Conservation (phyloP, 2,113 vertebrate genomes). For the Fregetta grallaria region DNA sequence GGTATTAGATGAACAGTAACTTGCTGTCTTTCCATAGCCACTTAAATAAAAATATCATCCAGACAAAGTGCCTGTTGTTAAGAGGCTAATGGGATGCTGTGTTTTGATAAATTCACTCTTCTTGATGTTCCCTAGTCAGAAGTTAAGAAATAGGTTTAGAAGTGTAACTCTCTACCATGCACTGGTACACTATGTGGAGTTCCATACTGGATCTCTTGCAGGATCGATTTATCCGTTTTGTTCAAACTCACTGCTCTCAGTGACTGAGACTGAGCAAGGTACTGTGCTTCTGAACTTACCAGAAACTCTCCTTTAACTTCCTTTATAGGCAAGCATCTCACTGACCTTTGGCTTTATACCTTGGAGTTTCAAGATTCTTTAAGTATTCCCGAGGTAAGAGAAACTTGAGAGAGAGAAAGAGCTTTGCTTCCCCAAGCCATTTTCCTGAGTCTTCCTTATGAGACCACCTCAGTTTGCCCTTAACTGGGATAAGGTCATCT, state of each 20-base stretch:
- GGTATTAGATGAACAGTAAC: background rate
- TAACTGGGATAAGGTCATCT: background rate
- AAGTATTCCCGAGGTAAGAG: conserved; percentile 62
- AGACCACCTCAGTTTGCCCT: background rate
- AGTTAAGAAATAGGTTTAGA: background rate
- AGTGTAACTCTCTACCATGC: background rate
- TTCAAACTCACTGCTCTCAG: conserved; percentile 61
- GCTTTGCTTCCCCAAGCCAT: background rate
- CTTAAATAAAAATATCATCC: background rate
- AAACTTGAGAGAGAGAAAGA: conserved; percentile 41
- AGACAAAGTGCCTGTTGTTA: background rate
- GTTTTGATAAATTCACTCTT: background rate
- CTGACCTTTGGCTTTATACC: conserved; percentile 64
- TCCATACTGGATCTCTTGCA: background rate
- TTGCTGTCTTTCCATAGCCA: background rate
- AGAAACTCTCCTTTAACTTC: conserved; percentile 68
- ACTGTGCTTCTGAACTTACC: conserved; percentile 60
- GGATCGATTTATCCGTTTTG: background rate
- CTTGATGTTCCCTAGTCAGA: background rate
- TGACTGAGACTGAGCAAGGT: conserved; percentile 39
- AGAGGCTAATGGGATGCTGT: background rate
- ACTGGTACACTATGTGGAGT: background rate
- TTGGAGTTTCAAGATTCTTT: conserved; percentile 64
- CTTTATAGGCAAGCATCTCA: conserved; percentile 64
- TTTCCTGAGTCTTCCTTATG: background rate